Conservation (phyloP, 2,888 invertebrate species). For the Dichetophora obliterata region DNA sequence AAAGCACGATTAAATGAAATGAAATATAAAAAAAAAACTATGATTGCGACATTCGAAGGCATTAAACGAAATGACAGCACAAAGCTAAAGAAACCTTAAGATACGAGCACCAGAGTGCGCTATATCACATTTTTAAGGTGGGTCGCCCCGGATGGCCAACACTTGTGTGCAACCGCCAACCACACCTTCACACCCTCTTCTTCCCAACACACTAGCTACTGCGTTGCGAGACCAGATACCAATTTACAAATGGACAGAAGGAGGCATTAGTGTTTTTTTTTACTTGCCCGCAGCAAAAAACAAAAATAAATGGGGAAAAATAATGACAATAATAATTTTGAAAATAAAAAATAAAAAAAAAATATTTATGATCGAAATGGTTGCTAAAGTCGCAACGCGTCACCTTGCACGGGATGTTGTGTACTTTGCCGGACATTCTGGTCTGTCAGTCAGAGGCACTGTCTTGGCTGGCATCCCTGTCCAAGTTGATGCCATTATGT, state of each 20-base stretch:
- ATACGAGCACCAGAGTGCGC: neutral
- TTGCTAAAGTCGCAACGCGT: neutral
- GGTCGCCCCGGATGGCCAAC: neutral
- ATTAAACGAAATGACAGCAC: slow-evolving; percentile 1
- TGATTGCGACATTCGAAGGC: neutral
- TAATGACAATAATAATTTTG: neutral
- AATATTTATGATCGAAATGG: neutral
- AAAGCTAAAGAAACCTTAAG: neutral
- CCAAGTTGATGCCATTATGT: slow-evolving; percentile 5
- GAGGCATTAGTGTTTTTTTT: slow-evolving; percentile 11
- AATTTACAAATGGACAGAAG: slow-evolving; percentile 15
- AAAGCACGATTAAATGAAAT: neutral
- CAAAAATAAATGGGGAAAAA: neutral
- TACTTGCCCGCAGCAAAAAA: neutral
- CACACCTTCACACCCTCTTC: too few species aligned
- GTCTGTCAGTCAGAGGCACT: neutral
- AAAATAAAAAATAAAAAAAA: slow-evolving; percentile 6
- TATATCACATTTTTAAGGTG: neutral
- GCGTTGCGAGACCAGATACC: neutral
- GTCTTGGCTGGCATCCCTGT: neutral
- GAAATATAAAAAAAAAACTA: slow-evolving; percentile 7
- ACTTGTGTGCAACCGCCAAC: neutral
- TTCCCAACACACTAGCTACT: too few species aligned
- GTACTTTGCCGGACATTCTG: neutral
- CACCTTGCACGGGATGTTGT: neutral